Evolutionary conservation across 2,888 invertebrate genomes (phyloP).

Genomic region (Ennomos erosarius): DNA sequence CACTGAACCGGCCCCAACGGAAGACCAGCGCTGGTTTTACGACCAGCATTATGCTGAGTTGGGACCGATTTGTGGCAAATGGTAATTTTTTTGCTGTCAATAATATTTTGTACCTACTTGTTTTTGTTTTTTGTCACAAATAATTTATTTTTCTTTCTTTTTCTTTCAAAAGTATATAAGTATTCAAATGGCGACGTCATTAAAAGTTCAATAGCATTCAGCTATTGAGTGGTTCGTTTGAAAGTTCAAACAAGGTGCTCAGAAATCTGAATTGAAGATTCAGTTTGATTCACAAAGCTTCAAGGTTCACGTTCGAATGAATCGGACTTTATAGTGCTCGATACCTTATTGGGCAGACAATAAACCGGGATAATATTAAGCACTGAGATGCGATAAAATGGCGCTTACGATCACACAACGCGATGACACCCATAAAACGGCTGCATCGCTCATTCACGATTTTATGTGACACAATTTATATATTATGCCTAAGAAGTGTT

Average conservation of each 20-base stretch:
- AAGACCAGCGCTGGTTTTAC: no score
- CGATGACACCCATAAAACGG: conserved; percentile 67
- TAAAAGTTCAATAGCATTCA: no score
- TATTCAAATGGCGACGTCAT: no score
- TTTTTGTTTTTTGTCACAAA: no score
- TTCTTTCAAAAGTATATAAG: no score
- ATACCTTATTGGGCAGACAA: conserved; percentile 40
- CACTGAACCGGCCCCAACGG: no score
- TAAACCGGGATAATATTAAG: conserved; percentile 66
- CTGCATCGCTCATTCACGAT: conserved; percentile 57
- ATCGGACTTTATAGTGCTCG: conserved; percentile 24
- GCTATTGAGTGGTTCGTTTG: no score
- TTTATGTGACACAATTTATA: conserved; percentile 67
- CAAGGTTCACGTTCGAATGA: background rate
- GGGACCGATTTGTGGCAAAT: no score
- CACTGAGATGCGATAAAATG: conserved; percentile 63
- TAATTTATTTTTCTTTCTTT: no score
- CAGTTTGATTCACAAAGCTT: conserved; percentile 5
- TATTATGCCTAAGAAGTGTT: conserved; percentile 58
- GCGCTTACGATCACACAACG: conserved; percentile 63
- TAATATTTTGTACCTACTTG: no score
- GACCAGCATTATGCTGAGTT: no score
- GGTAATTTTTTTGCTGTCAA: no score
- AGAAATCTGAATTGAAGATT: background rate
- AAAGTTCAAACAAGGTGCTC: background rate